Percentiles rank a stretch among this genome's conserved stretches.
Conservation (phyloP, 2,888 invertebrate species). For the Erebia ligea region DNA sequence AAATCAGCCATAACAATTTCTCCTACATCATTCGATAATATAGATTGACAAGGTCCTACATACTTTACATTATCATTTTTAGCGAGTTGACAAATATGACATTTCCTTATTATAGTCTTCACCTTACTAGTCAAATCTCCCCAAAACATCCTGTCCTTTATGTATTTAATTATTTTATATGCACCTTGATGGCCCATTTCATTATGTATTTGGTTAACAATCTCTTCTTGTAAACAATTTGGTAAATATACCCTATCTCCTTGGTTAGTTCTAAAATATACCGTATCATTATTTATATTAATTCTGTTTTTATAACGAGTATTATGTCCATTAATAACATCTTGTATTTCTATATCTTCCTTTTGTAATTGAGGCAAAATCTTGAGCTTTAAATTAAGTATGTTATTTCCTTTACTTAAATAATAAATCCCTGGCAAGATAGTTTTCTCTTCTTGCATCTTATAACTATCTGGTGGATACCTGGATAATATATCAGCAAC, state of each 20-base stretch:
- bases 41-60: conserved; percentile 35
- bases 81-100: conserved; percentile 41
- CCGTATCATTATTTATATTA: not conserved
- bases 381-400: conserved; percentile 1
- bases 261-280: conserved; percentile 11
- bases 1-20: conserved; percentile 41
- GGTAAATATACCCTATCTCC: conserved; percentile 32
- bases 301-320: not conserved
- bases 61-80: conserved; percentile 33
- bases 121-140: conserved; percentile 27
- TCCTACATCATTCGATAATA: conserved; percentile 35
- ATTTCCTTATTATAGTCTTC: conserved; percentile 30
- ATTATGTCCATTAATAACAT: no score
- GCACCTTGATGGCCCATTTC: conserved; percentile 46
- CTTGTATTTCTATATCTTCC: conserved; percentile 30
- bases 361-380: conserved; percentile 20
- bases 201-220: conserved; percentile 35
- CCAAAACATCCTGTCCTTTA: conserved; percentile 43
- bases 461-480: conserved; percentile 27
- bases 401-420: conserved; percentile 21
- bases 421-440: conserved; percentile 32
- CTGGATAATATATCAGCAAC: conserved; percentile 37
- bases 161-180: conserved; percentile 39
- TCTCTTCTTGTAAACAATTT: not conserved
- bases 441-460: conserved; percentile 35